A percentile compares a stretch with the other conserved stretches of the same genome.
Conservation (phyloP, 2,888 invertebrate species). For the Platycheirus albimanus region DNA sequence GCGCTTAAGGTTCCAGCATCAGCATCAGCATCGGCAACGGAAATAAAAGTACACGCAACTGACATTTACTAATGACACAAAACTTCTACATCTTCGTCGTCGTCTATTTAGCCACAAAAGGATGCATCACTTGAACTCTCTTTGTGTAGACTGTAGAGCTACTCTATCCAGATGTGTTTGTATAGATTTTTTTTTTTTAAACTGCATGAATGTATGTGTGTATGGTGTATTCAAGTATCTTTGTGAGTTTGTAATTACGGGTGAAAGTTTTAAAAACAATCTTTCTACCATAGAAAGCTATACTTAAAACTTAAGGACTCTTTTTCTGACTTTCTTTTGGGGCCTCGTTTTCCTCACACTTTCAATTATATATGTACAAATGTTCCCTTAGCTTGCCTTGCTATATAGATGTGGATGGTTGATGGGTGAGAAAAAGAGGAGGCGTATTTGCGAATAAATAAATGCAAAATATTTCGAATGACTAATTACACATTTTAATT, state of each 20-base stretch:
- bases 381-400: too few relatives aligned
- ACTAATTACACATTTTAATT: conserved; percentile 69
- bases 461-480: conserved; percentile 69
- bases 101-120: conserved; percentile 32
- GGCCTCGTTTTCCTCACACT: not conserved
- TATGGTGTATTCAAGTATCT: conserved; percentile 33
- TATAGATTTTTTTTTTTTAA: conserved; percentile 20
- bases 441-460: conserved; percentile 60
- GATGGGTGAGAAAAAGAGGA: conserved; percentile 3
- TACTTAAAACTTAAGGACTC: conserved; percentile 14
- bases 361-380: not conserved
- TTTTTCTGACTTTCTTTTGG: conserved; percentile 1
- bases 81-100: conserved; percentile 7
- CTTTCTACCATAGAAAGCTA: conserved; percentile 19
- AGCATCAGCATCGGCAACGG: too few relatives aligned
- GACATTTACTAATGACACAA: conserved; percentile 66
- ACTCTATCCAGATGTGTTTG: not conserved
- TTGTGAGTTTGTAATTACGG: conserved; percentile 52
- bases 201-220: conserved; percentile 6
- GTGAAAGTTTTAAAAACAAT: conserved; percentile 56
- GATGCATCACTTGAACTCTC: conserved; percentile 31
- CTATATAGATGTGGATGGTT: too few relatives aligned
- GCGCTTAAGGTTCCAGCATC: conserved; percentile 53
- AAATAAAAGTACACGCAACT: conserved; percentile 53
- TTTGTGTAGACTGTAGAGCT: not conserved